Conservation (phyloP, 1,140 invertebrate genomes). For the Anoplophora glabripennis region DNA sequence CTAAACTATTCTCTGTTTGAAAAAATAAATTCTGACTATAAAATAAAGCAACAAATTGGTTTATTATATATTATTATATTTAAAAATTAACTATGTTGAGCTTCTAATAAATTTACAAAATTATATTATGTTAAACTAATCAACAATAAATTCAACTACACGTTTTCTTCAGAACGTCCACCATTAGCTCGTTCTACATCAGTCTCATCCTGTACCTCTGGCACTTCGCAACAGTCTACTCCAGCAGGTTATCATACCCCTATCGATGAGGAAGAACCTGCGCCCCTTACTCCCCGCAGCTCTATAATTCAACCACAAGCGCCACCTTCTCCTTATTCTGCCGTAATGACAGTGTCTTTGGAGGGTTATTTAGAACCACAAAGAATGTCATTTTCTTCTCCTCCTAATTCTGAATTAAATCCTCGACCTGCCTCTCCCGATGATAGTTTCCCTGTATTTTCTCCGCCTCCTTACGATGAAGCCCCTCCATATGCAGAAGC, state of each 20-base stretch:
- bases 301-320: slow-evolving; percentile 49
- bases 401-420: slow-evolving; percentile 67
- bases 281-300: slow-evolving; percentile 54
- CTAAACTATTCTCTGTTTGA: too few species aligned
- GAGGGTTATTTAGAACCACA: slow-evolving; percentile 82
- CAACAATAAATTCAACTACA: too few species aligned
- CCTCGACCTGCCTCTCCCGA: slow-evolving; percentile 65
- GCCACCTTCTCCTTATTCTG: slow-evolving; percentile 75
- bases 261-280: slow-evolving; percentile 49
- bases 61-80: too few species aligned
- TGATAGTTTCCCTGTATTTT: slow-evolving; percentile 81
- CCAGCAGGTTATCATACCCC: slow-evolving; percentile 64
- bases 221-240: slow-evolving; percentile 52
- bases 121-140: too few species aligned
- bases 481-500: slow-evolving; percentile 45
- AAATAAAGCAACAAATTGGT: too few species aligned
- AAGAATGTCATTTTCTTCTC: slow-evolving; percentile 73
- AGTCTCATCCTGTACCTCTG: slow-evolving; percentile 57
- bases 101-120: too few species aligned
- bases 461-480: slow-evolving; percentile 68
- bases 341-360: slow-evolving; percentile 76
- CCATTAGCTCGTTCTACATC: slow-evolving; percentile 59
- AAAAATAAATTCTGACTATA: too few species aligned
- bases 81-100: too few species aligned
- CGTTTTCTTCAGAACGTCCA: slow-evolving; percentile 35